These are phyloP conservation scores for Onychostoma macrolepis DNA, from an alignment of 2,113 vertebrate species.

Conservation along the genomic window DNA sequence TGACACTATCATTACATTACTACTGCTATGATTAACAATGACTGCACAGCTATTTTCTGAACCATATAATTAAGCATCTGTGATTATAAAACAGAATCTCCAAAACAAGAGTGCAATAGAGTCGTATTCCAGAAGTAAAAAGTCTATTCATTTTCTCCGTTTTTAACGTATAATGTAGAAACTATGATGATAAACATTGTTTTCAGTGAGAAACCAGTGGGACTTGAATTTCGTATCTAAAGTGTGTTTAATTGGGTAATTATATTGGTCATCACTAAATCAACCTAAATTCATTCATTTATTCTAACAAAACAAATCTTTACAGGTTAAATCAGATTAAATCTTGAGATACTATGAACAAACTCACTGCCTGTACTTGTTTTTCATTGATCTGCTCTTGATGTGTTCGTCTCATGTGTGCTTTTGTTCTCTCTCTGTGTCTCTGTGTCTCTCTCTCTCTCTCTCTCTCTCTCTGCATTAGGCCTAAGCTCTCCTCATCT, in stretches of 20 bases:
- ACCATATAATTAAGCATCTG: not conserved
- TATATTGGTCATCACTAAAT: not conserved
- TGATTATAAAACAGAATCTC: not conserved
- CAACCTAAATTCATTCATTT: not conserved
- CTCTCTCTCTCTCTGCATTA: constrained; percentile 34
- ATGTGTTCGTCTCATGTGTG: not conserved
- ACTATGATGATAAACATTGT: too few relatives aligned
- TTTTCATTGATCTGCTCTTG: not conserved
- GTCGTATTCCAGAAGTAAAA: not conserved
- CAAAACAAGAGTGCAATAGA: not conserved
- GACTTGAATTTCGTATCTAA: not conserved
- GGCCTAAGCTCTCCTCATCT: constrained; percentile 33
- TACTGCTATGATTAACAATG: not conserved
- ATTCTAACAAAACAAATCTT: not conserved
- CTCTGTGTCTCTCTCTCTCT: not conserved
- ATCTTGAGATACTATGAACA: not conserved
- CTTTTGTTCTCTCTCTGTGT: not conserved
- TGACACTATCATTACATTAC: not conserved
- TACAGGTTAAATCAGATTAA: not conserved
- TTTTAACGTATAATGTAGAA: not conserved
- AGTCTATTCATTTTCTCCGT: not conserved
- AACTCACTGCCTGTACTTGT: not conserved
- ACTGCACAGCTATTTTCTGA: not conserved
- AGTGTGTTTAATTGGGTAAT: not conserved
- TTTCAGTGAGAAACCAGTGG: not conserved